phyloP scores from a whole-genome alignment of 2,888 invertebrate species.

The Coelinius sp. region DNA sequence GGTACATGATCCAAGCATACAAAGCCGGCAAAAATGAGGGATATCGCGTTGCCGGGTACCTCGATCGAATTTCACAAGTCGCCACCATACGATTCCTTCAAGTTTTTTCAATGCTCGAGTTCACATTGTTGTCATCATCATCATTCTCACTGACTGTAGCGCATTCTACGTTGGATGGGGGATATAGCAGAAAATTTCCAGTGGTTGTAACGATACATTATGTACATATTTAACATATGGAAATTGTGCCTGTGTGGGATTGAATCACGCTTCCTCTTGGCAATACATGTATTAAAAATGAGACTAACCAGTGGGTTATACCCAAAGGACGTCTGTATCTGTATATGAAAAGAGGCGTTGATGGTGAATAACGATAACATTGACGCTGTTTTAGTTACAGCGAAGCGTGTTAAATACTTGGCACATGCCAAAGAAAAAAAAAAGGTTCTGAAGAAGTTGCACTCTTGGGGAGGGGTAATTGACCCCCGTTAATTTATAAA shows the following conservation, averaged over 20 bases:
- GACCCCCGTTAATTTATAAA: slow-evolving; percentile 40
- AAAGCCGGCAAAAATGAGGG: slow-evolving; percentile 66
- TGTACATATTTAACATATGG: not conserved
- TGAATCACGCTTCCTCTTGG: slow-evolving; percentile 32
- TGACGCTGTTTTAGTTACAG: slow-evolving; percentile 51
- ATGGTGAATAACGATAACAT: slow-evolving; percentile 51
- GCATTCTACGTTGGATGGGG: no score
- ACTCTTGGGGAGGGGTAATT: slow-evolving; percentile 48
- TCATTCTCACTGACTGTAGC: not conserved
- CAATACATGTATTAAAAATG: slow-evolving; percentile 22
- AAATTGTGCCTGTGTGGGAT: not conserved
- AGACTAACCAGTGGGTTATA: slow-evolving; percentile 29
- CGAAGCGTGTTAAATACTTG: slow-evolving; percentile 53
- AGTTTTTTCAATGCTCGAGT: slow-evolving; percentile 15
- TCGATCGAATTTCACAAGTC: slow-evolving; percentile 62
- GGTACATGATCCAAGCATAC: slow-evolving; percentile 62
- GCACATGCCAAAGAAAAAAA: slow-evolving; percentile 46
- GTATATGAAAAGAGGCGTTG: slow-evolving; percentile 46
- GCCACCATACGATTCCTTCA: slow-evolving; percentile 3
- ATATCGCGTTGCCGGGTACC: slow-evolving; percentile 66
- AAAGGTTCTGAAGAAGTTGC: slow-evolving; percentile 23
- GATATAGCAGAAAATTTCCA: no score
- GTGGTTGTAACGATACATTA: not conserved
- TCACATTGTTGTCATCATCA: slow-evolving; percentile 2
- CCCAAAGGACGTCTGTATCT: slow-evolving; percentile 30